phyloP scores from a whole-genome alignment of 2,888 invertebrate genomes.

The Machimus rusticus region DNA sequence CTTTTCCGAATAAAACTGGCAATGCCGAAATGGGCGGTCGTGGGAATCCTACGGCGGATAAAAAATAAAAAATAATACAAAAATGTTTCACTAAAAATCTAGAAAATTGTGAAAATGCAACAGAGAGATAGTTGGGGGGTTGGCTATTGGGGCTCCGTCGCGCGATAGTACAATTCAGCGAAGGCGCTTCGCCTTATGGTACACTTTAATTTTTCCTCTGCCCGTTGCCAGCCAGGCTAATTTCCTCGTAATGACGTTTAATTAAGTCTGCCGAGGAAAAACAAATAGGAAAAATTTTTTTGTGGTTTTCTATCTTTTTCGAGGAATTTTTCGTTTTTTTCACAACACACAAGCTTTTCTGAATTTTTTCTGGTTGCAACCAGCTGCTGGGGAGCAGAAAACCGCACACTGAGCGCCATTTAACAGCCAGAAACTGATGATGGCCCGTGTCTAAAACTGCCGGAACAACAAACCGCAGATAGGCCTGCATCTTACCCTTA shows the following conservation, averaged over 20 bases:
- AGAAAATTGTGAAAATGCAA: conserved; percentile 14
- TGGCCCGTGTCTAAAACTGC: background rate
- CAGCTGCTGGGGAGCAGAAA: background rate
- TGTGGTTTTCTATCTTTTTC: background rate
- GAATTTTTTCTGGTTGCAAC: background rate
- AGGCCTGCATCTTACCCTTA: background rate
- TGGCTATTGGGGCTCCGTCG: background rate
- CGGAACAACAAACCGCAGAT: background rate
- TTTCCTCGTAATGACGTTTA: conserved; percentile 46
- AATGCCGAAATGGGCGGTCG: background rate
- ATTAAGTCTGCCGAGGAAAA: conserved; percentile 45
- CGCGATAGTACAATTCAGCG: background rate
- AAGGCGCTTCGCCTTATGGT: background rate
- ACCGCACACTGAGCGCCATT: background rate
- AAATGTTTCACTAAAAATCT: background rate
- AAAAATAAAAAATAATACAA: background rate
- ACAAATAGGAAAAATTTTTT: background rate
- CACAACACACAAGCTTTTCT: background rate
- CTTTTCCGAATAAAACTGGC: background rate
- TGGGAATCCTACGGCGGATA: background rate
- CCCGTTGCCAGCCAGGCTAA: conserved; percentile 28
- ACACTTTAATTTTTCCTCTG: conserved; percentile 41
- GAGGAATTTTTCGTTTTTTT: background rate
- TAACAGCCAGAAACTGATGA: background rate
- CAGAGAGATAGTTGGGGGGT: background rate